Evolutionary conservation across 2,888 invertebrate species (phyloP), one percentile per base, ranked within the genome.

Genomic region (Opisthograptis luteolata): DNA sequence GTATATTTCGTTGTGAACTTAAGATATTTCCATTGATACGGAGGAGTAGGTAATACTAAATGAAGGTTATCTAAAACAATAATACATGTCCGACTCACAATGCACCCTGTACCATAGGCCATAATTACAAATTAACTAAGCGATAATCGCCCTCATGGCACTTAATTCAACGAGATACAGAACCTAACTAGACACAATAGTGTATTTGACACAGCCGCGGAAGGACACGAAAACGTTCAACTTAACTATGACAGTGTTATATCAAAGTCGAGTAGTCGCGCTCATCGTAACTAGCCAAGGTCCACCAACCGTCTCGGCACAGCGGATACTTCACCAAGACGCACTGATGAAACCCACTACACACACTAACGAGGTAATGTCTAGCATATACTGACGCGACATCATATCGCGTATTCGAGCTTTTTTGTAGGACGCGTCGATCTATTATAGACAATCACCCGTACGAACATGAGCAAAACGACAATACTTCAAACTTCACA

Each of bases 1-100:
- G 55, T 49, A 46, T 50, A 60, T 58, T 78, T 79, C 78, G 75
- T 79, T 81, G 78, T 77, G 68, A 80, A 79, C 68, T 70, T 71
- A 73, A 68, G 49, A 64, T 35, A 56, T 31, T 44, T 9, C 39
- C 31, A 39, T 39, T 44, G 46, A 36, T 58, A 57, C 47, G 35
- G 55, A 56, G 48, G 25, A 55, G 39, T 51, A 41, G 55, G 40
- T 48, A 42, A 54, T 34, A 42, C 24, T 30, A 49, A n/a, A 10
- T 6, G 17, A 45, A 53, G 15, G 37, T 22, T 30, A 32, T 47
- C 9, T 17, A 32, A 50, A 42, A 48, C 46, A 40, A 50, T n/a
- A n/a, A n/a, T 34, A 53, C 53, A 31, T 46, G 36, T 60, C 55
- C 59, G 62, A 68, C 64, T 67, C 55, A 34, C 40, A 58, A 54